Base-by-base conservation (phyloP, 2,888 invertebrate species). In the Agrilus cyanescens region DNA sequence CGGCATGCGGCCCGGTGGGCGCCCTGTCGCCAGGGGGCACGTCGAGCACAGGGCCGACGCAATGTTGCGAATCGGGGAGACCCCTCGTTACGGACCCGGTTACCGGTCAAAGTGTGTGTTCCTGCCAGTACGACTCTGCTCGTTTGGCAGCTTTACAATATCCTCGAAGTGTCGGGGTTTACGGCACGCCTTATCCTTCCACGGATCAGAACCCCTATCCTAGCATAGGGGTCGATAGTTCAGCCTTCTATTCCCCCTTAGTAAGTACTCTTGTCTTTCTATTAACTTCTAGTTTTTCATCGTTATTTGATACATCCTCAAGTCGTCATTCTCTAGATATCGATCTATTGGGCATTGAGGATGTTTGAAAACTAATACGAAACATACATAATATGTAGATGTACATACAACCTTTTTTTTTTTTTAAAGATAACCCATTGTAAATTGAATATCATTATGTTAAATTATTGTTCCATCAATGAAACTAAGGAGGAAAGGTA, bases 211-310 rank as follows among this genome's bases (percentile, higher is more conserved):
- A 87, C 63, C 89, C 90, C 33, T 91, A 91, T 63, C 89, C 89
- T 38, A 88, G 88, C 68, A 90, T 91, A 70, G 87, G 88, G 46
- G 85, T 88, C 58, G 91, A 91, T 65, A 90, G 90, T 61, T 91
- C 93, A 38, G 91, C 93, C 43, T 94, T 94, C 72, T 93, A 93
- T 71, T 88, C 91, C 49, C 90, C 93, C 54, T 67, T 94, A 84
- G 93, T 94, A 76, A 82, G 91, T 82, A 41, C 18, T 36, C 12
- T 44, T 25, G 10, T 25, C 10, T 25, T 25, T 25, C 8, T 10
- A 25, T 25, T 25, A 25, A n/a, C 14, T 18, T 32, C 38, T 32
- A 38, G 15, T 38, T 8, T 10, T 25, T 25, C 25, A 10, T n/a
- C 18, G 5, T 18, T 5, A 18, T 18, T 18, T 3, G 18, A 18